Conservation (phyloP, 2,888 invertebrate genomes). For the Erebia aethiops region DNA sequence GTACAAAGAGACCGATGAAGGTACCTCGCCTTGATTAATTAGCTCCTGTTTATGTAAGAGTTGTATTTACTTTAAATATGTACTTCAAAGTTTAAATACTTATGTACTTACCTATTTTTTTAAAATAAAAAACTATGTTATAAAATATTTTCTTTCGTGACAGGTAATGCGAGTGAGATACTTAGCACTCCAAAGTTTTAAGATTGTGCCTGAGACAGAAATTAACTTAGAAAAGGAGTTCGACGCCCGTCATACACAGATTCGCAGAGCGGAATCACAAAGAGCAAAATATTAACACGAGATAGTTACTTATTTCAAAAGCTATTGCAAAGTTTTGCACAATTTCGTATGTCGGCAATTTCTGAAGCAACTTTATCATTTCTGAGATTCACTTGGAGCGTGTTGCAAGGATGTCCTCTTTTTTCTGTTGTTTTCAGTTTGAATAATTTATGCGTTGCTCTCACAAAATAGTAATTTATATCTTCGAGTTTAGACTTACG, state of each 20-base stretch:
- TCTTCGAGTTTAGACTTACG: slow-evolving; percentile 22
- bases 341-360: slow-evolving; percentile 61
- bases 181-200: slow-evolving; percentile 65
- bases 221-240: slow-evolving; percentile 77
- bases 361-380: slow-evolving; percentile 63
- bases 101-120: too few relatives aligned
- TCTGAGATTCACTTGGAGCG: slow-evolving; percentile 46
- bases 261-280: slow-evolving; percentile 65
- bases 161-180: slow-evolving; percentile 41
- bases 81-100: too few relatives aligned
- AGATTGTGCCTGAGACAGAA: slow-evolving; percentile 73
- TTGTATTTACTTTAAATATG: too few relatives aligned
- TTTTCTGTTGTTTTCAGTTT: slow-evolving; percentile 40
- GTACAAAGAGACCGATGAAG: too few relatives aligned
- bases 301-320: slow-evolving; percentile 74
- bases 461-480: slow-evolving; percentile 34
- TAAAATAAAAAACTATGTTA: neutral
- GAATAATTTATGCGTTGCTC: slow-evolving; percentile 41
- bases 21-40: too few relatives aligned
- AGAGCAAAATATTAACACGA: slow-evolving; percentile 76
- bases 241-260: slow-evolving; percentile 63
- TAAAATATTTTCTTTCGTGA: slow-evolving; percentile 12
- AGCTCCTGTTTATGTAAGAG: too few relatives aligned
- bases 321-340: slow-evolving; percentile 70
- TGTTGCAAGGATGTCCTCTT: slow-evolving; percentile 39